Conservation (phyloP, 1,140 invertebrate genomes). For the Diachasma alloeum region DNA sequence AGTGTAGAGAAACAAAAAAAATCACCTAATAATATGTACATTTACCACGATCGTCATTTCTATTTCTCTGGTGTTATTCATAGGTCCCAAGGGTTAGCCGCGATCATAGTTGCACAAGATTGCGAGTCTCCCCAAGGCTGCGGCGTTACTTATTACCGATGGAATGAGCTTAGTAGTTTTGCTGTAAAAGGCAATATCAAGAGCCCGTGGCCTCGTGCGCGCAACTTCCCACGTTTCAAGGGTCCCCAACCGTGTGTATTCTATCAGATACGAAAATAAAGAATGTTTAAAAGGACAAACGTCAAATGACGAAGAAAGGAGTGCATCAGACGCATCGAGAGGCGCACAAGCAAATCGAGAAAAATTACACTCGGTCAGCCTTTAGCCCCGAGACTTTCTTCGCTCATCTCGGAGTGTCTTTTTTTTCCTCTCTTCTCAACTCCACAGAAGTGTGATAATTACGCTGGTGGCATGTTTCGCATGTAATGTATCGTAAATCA, state of each 20-base stretch:
- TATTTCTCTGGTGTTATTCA: conserved; percentile 29
- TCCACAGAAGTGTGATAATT: conserved; percentile 17
- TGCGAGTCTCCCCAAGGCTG: conserved; percentile 20
- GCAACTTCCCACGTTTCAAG: conserved; percentile 36
- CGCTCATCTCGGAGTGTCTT: not conserved
- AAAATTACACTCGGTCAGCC: not conserved
- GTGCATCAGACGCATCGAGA: not conserved
- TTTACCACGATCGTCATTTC: conserved; percentile 20
- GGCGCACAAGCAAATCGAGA: not conserved
- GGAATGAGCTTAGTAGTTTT: conserved; percentile 37
- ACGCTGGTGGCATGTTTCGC: not conserved
- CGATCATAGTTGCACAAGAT: conserved; percentile 29
- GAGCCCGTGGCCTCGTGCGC: conserved; percentile 28
- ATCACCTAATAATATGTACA: not conserved
- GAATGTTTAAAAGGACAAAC: not conserved
- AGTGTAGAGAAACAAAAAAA: not conserved
- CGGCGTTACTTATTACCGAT: conserved; percentile 34
- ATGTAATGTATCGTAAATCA: conserved; percentile 16
- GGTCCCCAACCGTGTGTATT: conserved; percentile 9
- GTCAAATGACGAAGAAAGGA: not conserved
- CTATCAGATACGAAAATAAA: conserved; percentile 17
- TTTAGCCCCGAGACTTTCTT: not conserved
- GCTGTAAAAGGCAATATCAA: conserved; percentile 36
- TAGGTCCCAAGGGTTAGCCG: conserved; percentile 27
- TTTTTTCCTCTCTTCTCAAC: not conserved